phyloP scores from a whole-genome alignment of 2,888 invertebrate species.

The Choreutis nemorana region DNA sequence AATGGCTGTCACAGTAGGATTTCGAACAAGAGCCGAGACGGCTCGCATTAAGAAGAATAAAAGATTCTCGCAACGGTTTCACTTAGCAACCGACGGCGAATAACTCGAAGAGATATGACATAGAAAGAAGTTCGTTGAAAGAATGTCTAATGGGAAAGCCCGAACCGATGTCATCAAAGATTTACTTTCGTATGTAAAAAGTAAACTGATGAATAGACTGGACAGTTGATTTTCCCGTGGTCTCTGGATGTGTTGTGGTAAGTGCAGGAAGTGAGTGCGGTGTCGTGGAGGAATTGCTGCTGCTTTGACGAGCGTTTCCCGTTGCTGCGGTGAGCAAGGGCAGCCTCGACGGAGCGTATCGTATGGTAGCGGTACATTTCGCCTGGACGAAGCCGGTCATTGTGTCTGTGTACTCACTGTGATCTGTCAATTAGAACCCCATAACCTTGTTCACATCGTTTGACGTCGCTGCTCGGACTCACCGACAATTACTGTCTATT shows the following conservation, averaged over 20 bases:
- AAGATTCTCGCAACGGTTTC: slow-evolving; percentile 49
- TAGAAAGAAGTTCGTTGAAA: slow-evolving; percentile 31
- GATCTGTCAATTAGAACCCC: slow-evolving; percentile 52
- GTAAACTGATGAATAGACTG: not conserved
- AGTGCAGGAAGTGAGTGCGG: slow-evolving; percentile 35
- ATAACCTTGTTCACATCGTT: slow-evolving; percentile 44
- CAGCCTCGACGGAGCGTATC: slow-evolving; percentile 29
- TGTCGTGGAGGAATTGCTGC: slow-evolving; percentile 22
- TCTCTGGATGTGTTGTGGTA: slow-evolving; percentile 20
- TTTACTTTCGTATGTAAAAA: slow-evolving; percentile 26
- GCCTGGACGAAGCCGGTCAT: slow-evolving; percentile 39
- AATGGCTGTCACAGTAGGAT: slow-evolving; percentile 60
- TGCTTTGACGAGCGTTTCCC: slow-evolving; percentile 33
- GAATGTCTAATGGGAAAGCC: slow-evolving; percentile 31
- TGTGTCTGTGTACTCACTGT: slow-evolving; percentile 33
- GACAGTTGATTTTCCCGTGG: not conserved
- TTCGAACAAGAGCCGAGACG: slow-evolving; percentile 59
- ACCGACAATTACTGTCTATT: slow-evolving; percentile 23
- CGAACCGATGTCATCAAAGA: slow-evolving; percentile 19
- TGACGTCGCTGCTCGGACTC: slow-evolving; percentile 22
- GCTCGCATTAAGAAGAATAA: slow-evolving; percentile 53
- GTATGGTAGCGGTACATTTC: slow-evolving; percentile 54
- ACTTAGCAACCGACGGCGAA: slow-evolving; percentile 52
- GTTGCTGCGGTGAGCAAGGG: slow-evolving; percentile 36
- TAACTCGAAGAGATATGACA: slow-evolving; percentile 42